phyloP scores from a whole-genome alignment of 2,113 vertebrate genomes.

The Anoura caudifer region DNA sequence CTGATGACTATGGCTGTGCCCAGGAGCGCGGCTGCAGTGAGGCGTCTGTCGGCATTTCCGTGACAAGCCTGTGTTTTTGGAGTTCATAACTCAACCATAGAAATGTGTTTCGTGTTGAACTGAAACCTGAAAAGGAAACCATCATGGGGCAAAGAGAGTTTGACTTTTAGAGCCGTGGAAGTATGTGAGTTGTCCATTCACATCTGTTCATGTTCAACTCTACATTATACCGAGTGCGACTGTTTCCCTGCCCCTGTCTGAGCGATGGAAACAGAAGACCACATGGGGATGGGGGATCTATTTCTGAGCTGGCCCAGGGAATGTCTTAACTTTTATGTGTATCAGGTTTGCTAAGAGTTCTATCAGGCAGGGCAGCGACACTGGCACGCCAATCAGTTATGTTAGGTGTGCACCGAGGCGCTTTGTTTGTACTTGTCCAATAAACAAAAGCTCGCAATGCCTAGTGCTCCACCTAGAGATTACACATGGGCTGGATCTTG shows the following conservation, averaged over 20 bases:
- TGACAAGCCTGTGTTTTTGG: constrained; percentile 59
- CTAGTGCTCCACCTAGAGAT: not conserved
- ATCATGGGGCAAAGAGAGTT: not conserved
- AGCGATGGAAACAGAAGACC: not conserved
- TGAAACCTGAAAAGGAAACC: constrained; percentile 50
- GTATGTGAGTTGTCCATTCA: not conserved
- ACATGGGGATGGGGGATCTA: fast-evolving
- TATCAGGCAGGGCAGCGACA: not conserved
- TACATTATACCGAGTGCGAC: fast-evolving
- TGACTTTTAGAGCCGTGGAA: not conserved
- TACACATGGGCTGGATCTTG: not conserved
- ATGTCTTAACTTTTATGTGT: not conserved
- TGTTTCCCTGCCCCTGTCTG: not conserved
- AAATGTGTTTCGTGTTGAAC: constrained; percentile 50
- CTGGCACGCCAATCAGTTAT: not conserved
- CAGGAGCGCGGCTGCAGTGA: constrained; percentile 36
- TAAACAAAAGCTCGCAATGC: not conserved
- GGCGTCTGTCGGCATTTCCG: constrained; percentile 64
- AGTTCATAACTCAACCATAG: constrained; percentile 64
- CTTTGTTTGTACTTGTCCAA: not conserved
- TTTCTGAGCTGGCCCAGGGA: not conserved
- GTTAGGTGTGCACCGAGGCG: fast-evolving
- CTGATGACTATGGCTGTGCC: constrained; percentile 65
- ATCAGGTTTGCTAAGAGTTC: not conserved
- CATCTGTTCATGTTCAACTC: not conserved